These are phyloP conservation scores for Muricea muricata DNA, from an alignment of 92 coral and sea anemone species.

Conservation along the genomic window DNA sequence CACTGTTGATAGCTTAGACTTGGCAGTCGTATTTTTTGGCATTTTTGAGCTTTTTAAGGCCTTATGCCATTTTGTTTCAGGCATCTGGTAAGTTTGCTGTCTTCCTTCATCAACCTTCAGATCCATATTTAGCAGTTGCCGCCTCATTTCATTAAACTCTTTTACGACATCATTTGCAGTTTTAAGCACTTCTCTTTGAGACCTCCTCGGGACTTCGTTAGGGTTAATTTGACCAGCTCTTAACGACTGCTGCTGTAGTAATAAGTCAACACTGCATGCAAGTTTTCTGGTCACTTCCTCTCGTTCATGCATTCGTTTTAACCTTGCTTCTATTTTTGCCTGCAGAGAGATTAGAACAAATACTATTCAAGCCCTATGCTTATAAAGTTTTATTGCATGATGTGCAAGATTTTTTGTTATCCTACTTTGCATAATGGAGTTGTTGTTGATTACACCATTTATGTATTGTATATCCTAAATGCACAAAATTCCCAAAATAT, in stretches of 20 bases:
- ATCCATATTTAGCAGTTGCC: conserved; percentile 71
- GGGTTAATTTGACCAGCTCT: conserved; percentile 44
- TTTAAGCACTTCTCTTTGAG: conserved; percentile 69
- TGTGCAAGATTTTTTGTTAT: no score
- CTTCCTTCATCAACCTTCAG: conserved; percentile 66
- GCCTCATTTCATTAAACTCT: conserved; percentile 68
- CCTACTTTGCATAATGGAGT: no score
- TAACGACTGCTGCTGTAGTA: conserved; percentile 80
- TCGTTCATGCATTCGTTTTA: conserved; percentile 88
- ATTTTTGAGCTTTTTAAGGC: conserved; percentile 13
- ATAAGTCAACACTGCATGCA: conserved; percentile 82
- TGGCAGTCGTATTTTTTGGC: neutral
- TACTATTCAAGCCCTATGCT: no score
- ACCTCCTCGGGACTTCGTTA: conserved; percentile 53
- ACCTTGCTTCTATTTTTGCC: conserved; percentile 78
- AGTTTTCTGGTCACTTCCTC: conserved; percentile 90
- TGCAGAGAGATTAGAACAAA: conserved; percentile 28
- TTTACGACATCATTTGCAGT: conserved; percentile 79
- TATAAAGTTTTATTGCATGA: no score
- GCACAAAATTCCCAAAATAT: no score
- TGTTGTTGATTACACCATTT: no score
- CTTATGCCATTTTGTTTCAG: neutral
- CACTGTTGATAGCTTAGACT: neutral
- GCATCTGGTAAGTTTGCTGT: neutral
- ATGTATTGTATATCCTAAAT: no score